A percentile compares a stretch with the other conserved stretches of the same genome.
These are phyloP conservation scores for Lathamus discolor DNA, from an alignment of 2,113 vertebrate genomes.

Conservation along the genomic window DNA sequence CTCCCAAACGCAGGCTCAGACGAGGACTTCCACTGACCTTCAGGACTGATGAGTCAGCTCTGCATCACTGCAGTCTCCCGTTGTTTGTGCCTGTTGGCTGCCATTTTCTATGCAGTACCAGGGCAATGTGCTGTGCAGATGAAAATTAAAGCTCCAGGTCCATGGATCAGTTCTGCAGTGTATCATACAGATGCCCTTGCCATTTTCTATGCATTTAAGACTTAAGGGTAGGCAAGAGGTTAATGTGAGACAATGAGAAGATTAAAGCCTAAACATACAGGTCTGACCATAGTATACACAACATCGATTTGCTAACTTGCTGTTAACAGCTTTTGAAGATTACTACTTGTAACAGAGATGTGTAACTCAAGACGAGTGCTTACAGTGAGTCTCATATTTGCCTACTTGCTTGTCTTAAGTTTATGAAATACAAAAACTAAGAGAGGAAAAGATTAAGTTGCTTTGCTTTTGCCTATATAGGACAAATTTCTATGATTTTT, in stretches of 20 bases:
- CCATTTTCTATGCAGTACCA: neutral
- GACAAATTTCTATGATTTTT: neutral
- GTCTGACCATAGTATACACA: fast-evolving
- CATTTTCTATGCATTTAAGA: neutral
- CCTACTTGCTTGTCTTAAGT: neutral
- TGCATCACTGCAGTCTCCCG: constrained; percentile 29
- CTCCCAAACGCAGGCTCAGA: neutral
- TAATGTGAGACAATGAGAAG: neutral
- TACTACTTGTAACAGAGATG: neutral
- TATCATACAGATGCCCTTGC: neutral
- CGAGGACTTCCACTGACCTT: neutral
- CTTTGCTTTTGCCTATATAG: neutral
- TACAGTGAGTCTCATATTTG: neutral
- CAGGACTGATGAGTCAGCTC: constrained; percentile 43
- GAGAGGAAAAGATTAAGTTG: neutral
- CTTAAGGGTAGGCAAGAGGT: neutral
- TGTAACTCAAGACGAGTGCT: neutral
- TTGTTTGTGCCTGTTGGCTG: fast-evolving
- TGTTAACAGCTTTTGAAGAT: neutral
- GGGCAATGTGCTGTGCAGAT: neutral
- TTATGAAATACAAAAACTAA: neutral
- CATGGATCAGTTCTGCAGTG: fast-evolving
- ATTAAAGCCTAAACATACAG: neutral
- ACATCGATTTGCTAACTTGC: neutral
- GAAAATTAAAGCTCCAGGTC: neutral